Evolutionary conservation across 64 coral and sea anemone species (phyloP).

Genomic region (Montipora foliosa): DNA sequence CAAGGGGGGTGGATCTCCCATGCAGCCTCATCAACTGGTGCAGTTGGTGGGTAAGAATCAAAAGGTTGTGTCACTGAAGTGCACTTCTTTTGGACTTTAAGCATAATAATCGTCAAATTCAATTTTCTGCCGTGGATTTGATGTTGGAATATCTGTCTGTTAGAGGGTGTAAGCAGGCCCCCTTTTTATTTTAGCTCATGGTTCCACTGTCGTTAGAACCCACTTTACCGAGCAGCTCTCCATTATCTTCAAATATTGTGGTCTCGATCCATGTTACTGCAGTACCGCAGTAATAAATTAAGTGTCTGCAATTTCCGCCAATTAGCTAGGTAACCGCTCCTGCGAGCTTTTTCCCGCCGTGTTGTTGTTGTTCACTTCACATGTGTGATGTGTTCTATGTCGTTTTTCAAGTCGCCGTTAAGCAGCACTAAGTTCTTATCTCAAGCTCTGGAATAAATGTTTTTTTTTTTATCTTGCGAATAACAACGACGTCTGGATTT

Average conservation of each 20-base stretch:
- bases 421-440: too few species aligned
- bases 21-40: background rate
- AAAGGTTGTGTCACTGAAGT: background rate
- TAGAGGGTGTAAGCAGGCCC: background rate
- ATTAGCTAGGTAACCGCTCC: too few species aligned
- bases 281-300: too few species aligned
- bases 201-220: background rate
- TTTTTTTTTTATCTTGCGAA: too few species aligned
- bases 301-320: too few species aligned
- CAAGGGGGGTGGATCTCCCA: background rate
- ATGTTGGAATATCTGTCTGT: background rate
- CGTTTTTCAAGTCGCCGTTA: too few species aligned
- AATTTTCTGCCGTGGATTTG: conserved; percentile 6
- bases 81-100: background rate
- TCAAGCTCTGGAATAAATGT: too few species aligned
- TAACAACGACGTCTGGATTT: too few species aligned
- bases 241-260: background rate
- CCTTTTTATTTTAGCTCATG: conserved; percentile 1
- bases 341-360: too few species aligned
- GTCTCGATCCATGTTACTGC: too few species aligned
- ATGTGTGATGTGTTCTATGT: too few species aligned
- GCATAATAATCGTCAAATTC: background rate
- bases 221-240: background rate
- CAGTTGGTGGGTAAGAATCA: background rate
- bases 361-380: too few species aligned